Percentiles rank a stretch among this genome's conserved stretches.
Evolutionary conservation across 2,888 invertebrate species (phyloP).

Genomic region (Mimachlamys varia): DNA sequence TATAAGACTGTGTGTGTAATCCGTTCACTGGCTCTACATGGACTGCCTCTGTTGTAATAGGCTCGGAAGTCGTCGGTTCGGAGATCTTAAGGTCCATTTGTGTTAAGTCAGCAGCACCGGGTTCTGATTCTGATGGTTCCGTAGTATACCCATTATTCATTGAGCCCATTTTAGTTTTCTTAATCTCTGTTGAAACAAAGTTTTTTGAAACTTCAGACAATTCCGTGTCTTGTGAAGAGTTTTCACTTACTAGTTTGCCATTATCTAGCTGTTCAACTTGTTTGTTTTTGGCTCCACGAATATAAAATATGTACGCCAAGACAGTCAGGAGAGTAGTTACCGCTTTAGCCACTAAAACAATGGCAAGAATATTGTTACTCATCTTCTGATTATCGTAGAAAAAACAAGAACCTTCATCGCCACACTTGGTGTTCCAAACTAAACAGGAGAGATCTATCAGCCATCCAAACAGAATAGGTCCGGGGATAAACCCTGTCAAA

Average conservation of each 20-base stretch:
- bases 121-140: neutral
- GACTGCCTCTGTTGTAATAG: neutral
- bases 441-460: conserved; percentile 97
- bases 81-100: neutral
- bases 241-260: neutral
- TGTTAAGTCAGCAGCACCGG: neutral
- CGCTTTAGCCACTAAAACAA: conserved; percentile 88
- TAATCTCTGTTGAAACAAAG: neutral
- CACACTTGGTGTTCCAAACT: conserved; percentile 88
- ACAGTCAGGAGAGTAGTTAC: conserved; percentile 89
- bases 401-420: conserved; percentile 88
- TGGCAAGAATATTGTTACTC: conserved; percentile 87
- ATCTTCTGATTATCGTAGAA: conserved; percentile 89
- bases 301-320: conserved; percentile 90
- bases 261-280: neutral
- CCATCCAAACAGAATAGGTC: conserved; percentile 96
- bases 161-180: neutral
- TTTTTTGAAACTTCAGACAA: neutral
- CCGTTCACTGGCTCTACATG: too few species aligned
- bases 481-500: conserved; percentile 90
- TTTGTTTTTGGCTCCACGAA: neutral
- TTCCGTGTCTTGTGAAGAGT: neutral
- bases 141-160: neutral
- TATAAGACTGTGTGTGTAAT: neutral
- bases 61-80: neutral